phyloP scores from a whole-genome alignment of 2,888 invertebrate species.

The Serripes groenlandicus region DNA sequence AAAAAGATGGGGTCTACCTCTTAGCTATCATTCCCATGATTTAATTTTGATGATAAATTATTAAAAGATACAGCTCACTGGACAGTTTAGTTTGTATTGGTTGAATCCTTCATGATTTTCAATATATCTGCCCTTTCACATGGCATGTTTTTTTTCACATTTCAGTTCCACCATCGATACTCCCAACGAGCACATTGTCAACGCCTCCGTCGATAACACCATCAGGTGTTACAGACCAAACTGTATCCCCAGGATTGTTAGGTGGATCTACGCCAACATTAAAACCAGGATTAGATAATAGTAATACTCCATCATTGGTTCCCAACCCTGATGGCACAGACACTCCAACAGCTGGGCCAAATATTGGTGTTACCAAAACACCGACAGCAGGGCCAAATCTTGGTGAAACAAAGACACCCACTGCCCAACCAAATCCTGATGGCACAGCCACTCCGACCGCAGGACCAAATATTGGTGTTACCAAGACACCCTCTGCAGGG shows the following conservation, averaged over 20 bases:
- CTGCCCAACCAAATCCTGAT: conserved; percentile 32
- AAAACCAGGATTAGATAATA: conserved; percentile 30
- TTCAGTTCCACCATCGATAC: conserved; percentile 32
- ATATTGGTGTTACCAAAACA: conserved; percentile 29
- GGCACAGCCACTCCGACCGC: conserved; percentile 46
- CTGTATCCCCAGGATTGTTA: conserved; percentile 26
- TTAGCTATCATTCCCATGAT: no score
- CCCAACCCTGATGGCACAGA: conserved; percentile 24
- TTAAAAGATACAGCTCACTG: no score
- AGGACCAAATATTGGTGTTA: conserved; percentile 30
- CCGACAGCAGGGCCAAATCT: conserved; percentile 46
- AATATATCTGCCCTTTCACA: no score
- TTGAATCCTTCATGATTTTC: no score
- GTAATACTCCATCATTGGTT: conserved; percentile 48
- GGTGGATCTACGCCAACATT: conserved; percentile 41
- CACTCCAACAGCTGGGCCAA: conserved; percentile 46
- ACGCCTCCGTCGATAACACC: conserved; percentile 34
- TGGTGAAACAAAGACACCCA: conserved; percentile 21
- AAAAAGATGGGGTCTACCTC: no score
- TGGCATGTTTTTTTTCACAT: background rate
- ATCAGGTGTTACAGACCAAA: conserved; percentile 23
- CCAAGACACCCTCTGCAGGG: conserved; percentile 19
- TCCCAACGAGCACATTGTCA: conserved; percentile 34
- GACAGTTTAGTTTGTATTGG: no score
- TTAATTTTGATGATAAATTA: no score